These are phyloP conservation scores for Drosophila mimica DNA, from an alignment of 2,888 invertebrate species.

Conservation along the genomic window DNA sequence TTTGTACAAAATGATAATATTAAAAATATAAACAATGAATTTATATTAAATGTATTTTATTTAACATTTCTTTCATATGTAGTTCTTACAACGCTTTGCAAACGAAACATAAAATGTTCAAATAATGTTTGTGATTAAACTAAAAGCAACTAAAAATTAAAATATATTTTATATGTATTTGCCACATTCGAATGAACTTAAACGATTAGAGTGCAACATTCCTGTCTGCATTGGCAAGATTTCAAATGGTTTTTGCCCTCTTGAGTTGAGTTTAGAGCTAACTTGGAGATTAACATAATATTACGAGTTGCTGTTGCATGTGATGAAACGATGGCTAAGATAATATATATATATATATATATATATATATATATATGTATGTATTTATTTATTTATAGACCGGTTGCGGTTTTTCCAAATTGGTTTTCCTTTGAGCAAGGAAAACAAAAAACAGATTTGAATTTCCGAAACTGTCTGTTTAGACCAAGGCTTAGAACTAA, in stretches of 20 bases:
- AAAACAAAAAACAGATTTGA: neutral
- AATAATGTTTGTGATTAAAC: constrained; percentile 15
- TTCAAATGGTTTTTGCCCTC: constrained; percentile 40
- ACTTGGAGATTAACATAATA: constrained; percentile 22
- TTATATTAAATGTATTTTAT: constrained; percentile 41
- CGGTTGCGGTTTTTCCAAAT: neutral
- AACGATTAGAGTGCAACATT: constrained; percentile 23
- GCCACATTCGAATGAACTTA: constrained; percentile 51
- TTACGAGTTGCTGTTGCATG: constrained; percentile 41
- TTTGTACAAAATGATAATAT: neutral
- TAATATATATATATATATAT: constrained; percentile 2
- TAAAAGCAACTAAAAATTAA: constrained; percentile 27
- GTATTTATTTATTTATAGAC: constrained; percentile 1
- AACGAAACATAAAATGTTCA: constrained; percentile 39
- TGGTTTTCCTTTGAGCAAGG: neutral
- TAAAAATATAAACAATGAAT: neutral
- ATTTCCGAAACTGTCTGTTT: constrained; percentile 14
- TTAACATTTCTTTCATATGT: constrained; percentile 40
- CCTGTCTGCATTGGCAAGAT: constrained; percentile 42
- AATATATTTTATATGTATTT: constrained; percentile 55
- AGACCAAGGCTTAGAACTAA: constrained; percentile 55
- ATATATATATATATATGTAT: neutral
- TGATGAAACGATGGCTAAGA: constrained; percentile 57
- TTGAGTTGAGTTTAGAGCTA: constrained; percentile 28
- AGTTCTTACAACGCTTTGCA: constrained; percentile 60